Percentiles rank a stretch among this genome's conserved stretches.
Evolutionary conservation across 1,140 invertebrate species (phyloP).

Genomic region (Halictus rubicundus): DNA sequence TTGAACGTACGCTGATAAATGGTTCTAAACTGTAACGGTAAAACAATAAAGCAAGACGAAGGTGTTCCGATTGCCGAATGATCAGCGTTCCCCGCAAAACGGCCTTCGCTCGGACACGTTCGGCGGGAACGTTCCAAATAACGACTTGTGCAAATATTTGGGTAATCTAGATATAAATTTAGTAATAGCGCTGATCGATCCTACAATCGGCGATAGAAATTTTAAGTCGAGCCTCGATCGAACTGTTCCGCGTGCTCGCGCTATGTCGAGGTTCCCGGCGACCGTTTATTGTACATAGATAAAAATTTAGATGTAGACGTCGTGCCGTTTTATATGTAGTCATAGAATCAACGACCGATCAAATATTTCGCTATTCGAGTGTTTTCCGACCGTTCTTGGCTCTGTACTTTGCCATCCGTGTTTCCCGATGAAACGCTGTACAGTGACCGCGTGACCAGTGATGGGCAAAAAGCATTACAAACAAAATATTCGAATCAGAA

Average conservation of each 20-base stretch:
- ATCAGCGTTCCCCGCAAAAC: too few species aligned
- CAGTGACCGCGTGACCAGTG: too few species aligned
- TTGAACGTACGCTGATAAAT: background rate
- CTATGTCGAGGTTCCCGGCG: background rate
- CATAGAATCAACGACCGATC: conserved; percentile 35
- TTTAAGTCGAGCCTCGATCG: conserved; percentile 16
- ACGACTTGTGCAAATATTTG: conserved; percentile 37
- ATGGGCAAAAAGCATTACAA: too few species aligned
- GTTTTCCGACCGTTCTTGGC: conserved; percentile 9
- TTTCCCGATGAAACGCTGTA: background rate
- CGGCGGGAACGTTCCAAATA: conserved; percentile 11
- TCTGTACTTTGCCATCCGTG: conserved; percentile 17
- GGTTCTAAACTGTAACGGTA: background rate
- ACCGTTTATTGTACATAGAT: conserved; percentile 60
- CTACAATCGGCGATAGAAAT: conserved; percentile 27
- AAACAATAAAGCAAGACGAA: background rate
- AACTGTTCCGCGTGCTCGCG: background rate
- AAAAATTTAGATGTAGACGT: conserved; percentile 44
- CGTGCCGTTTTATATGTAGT: conserved; percentile 55
- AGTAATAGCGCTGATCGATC: conserved; percentile 27
- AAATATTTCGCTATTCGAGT: conserved; percentile 24
- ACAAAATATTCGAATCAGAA: too few species aligned
- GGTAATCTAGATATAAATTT: conserved; percentile 46
- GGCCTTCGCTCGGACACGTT: background rate
- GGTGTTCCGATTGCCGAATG: background rate